Conservation (phyloP, 2,113 vertebrate genomes). For the Conger conger region DNA sequence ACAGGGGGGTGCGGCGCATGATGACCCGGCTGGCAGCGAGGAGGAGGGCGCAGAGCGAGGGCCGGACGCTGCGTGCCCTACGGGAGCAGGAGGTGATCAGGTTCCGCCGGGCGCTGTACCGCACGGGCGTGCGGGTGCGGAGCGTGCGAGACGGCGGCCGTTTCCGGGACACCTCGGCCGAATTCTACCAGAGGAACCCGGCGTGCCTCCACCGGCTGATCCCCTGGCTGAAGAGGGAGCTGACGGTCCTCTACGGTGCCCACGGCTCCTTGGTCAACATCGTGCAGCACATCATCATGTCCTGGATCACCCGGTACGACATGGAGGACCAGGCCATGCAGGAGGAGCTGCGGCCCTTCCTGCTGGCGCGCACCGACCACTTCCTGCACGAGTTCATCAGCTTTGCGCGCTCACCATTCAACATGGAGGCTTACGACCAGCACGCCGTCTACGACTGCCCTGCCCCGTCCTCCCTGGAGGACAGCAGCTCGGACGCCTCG, state of each 20-base stretch:
- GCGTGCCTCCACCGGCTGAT: conserved; percentile 90
- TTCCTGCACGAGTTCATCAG: conserved; percentile 93
- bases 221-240: conserved; percentile 90
- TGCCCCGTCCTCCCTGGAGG: conserved; percentile 79
- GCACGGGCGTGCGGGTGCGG: conserved; percentile 77
- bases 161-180: conserved; percentile 83
- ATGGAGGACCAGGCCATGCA: conserved; percentile 84
- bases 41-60: conserved; percentile 72
- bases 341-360: conserved; percentile 83
- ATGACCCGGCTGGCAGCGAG: conserved; percentile 74
- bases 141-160: conserved; percentile 84
- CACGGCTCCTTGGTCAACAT: conserved; percentile 87
- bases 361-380: conserved; percentile 86
- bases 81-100: conserved; percentile 85
- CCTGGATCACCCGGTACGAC: conserved; percentile 81
- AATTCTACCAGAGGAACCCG: conserved; percentile 88
- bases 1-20: conserved; percentile 74
- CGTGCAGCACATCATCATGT: conserved; percentile 91
- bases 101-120: conserved; percentile 88
- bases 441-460: conserved; percentile 88
- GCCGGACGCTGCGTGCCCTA: conserved; percentile 68
- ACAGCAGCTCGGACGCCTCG: conserved; percentile 79
- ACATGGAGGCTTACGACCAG: conserved; percentile 90
- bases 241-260: conserved; percentile 83
- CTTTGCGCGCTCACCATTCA: conserved; percentile 91